Base-by-base conservation (phyloP, 2,888 invertebrate genomes). In the Andrena camellia region DNA sequence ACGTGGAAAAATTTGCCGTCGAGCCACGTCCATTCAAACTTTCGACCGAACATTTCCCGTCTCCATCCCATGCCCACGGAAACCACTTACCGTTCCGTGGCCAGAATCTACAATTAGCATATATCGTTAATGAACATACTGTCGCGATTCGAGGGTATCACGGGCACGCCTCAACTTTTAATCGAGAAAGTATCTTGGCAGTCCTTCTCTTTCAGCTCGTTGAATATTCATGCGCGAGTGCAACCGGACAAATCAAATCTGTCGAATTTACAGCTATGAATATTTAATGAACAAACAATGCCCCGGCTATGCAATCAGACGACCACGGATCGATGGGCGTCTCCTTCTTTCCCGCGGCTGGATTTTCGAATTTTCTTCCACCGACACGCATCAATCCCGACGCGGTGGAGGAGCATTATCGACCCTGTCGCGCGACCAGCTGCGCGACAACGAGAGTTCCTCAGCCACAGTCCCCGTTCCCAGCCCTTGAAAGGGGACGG, bases 241-340 rank as follows among this genome's bases (percentile, higher is more conserved):
- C 59, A 42, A 66, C 62, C 54, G 74, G 33, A 59, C 67, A 68
- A 78, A 78, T 68, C 68, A 63, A 68, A 68, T 67, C 42, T 59
- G 60, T 57, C 71, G 66, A 74, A 83, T 85, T 83, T 68, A 64
- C 67, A 52, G 26, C 54, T 33, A 85, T 86, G 86, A 85, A 86
- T 86, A 85, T 85, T 86, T 86, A 85, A 74, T 74, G 77, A 57
- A 68, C 83, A 83, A 85, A 85, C 79, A 80, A 80, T 73, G 26
- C 59, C 13, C 42, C 54, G 52, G 26, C 52, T 59, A 13, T 10
- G 73, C 80, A 77, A 85, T 85, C 83, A 83, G 50, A 73, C 75
- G 64, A 23, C 54, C 33, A 5, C 7, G 5, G 62, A 62, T 73
- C 52, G 60, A 67, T 33, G 17, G 42, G 17, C 63, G 70, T 57